phyloP scores from a whole-genome alignment of 2,888 invertebrate species.

The Tetrapedia diversipes region DNA sequence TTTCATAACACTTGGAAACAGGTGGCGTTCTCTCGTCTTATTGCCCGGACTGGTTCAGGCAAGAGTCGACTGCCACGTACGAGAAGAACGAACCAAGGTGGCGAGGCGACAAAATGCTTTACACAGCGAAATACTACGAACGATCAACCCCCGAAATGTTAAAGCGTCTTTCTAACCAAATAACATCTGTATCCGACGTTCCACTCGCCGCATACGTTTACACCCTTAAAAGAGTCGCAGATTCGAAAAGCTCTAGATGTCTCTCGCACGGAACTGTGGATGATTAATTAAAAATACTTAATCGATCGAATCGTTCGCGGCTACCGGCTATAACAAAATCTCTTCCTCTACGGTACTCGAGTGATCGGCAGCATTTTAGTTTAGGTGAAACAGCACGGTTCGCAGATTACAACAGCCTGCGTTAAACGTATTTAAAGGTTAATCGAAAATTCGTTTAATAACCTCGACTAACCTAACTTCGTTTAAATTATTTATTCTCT shows the following conservation, averaged over 20 bases:
- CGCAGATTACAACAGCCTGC: too few relatives aligned
- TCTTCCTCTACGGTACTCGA: too few relatives aligned
- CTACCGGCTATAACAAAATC: too few relatives aligned
- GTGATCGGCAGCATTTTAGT: too few relatives aligned
- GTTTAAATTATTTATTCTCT: conserved; percentile 57
- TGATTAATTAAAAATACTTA: too few relatives aligned
- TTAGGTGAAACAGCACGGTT: too few relatives aligned
- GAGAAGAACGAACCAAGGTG: conserved; percentile 16
- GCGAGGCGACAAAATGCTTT: conserved; percentile 19
- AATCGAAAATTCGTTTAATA: conserved; percentile 32
- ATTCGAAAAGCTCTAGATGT: too few relatives aligned
- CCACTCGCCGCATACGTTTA: too few relatives aligned
- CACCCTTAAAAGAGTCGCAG: too few relatives aligned
- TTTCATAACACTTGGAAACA: conserved; percentile 80
- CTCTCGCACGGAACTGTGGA: too few relatives aligned
- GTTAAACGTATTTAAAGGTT: conserved; percentile 8
- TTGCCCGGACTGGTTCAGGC: conserved; percentile 68
- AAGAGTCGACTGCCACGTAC: conserved; percentile 68
- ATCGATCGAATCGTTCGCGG: too few relatives aligned
- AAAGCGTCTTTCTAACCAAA: background rate
- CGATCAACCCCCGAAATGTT: background rate
- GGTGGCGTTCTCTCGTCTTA: conserved; percentile 77
- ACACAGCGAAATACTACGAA: background rate
- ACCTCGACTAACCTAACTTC: conserved; percentile 32
- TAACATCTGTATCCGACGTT: too few relatives aligned